These are phyloP conservation scores for Metridium senile DNA, from an alignment of 92 coral and sea anemone genomes.

Conservation along the genomic window DNA sequence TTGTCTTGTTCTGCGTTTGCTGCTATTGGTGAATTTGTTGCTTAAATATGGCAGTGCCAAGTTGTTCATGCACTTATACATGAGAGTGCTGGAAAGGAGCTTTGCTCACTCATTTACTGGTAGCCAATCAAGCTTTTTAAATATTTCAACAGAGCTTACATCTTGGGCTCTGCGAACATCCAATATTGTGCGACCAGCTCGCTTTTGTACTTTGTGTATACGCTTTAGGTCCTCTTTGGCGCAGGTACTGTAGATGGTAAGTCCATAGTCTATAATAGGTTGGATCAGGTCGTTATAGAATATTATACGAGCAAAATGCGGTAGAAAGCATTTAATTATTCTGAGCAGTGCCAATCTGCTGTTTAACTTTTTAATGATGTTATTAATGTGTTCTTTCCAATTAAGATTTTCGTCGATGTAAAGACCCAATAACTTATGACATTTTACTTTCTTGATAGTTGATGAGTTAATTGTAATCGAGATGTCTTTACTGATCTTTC, in stretches of 20 bases:
- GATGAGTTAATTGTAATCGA: neutral
- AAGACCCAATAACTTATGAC: conserved; percentile 3
- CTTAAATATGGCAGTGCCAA: neutral
- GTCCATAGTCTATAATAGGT: conserved; percentile 3
- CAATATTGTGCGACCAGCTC: neutral
- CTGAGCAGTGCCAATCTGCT: neutral
- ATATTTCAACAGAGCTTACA: neutral
- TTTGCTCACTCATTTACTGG: too few relatives aligned
- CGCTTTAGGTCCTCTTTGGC: neutral
- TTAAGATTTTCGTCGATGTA: neutral
- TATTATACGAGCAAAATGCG: neutral
- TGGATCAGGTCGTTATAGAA: conserved; percentile 3
- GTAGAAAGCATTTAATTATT: neutral
- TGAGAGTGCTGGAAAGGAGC: neutral
- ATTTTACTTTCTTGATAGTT: neutral
- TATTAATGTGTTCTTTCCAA: conserved; percentile 1
- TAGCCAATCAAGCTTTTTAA: too few relatives aligned
- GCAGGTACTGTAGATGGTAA: neutral
- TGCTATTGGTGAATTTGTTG: neutral
- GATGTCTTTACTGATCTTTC: neutral
- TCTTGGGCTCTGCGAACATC: neutral
- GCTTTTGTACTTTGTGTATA: neutral
- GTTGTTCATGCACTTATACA: neutral
- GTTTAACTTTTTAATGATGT: neutral
- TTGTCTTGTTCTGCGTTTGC: neutral